Evolutionary conservation across 2,797 vertebrate genomes (phyloP).

Genomic region (Fratercula arctica): DNA sequence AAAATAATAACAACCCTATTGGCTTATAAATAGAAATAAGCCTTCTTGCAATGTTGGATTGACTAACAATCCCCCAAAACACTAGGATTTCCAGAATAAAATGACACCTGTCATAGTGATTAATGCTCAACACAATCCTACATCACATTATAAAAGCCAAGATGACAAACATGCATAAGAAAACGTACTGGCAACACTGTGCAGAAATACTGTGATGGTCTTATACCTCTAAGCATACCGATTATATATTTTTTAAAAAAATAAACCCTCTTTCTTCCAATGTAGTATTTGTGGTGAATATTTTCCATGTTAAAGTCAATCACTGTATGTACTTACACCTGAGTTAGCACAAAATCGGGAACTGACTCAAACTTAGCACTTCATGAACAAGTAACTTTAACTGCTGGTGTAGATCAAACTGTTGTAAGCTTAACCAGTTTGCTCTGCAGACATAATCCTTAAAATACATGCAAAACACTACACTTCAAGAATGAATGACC

Average conservation of each 20-base stretch:
- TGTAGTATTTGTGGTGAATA: neutral
- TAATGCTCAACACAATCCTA: neutral
- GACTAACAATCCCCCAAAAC: neutral
- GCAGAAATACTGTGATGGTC: neutral
- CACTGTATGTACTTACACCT: neutral
- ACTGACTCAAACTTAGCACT: neutral
- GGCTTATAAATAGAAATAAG: neutral
- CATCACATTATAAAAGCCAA: neutral
- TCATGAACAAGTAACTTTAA: neutral
- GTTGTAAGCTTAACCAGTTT: neutral
- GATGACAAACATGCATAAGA: fast-evolving
- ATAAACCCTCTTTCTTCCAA: neutral
- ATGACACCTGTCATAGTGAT: neutral
- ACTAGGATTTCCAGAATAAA: neutral
- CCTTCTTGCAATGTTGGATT: neutral
- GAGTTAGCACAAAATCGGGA: neutral
- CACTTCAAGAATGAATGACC: neutral
- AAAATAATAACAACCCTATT: neutral
- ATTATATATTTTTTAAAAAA: neutral
- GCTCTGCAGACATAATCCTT: fast-evolving
- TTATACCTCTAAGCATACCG: neutral
- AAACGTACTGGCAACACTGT: neutral
- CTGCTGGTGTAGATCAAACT: neutral
- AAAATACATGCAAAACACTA: fast-evolving
- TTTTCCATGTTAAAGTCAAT: neutral